phyloP scores from a whole-genome alignment of 1,140 invertebrate species.

The Megalonaias nervosa region DNA sequence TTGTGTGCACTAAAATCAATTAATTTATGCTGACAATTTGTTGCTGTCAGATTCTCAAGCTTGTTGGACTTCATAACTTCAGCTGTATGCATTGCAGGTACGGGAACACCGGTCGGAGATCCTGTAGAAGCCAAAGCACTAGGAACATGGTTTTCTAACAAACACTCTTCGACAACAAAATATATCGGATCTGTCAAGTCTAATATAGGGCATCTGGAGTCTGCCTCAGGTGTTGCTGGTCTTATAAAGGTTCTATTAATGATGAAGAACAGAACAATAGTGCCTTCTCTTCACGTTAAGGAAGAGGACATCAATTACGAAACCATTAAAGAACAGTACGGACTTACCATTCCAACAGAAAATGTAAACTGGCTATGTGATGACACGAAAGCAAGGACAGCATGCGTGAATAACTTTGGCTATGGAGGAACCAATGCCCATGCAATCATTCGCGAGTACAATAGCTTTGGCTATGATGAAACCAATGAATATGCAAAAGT shows the following conservation, averaged over 20 bases:
- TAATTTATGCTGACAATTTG: too few relatives aligned
- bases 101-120: conserved; percentile 91
- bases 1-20: too few relatives aligned
- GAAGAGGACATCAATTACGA: conserved; percentile 83
- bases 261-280: conserved; percentile 89
- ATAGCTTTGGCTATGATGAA: too few relatives aligned
- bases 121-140: conserved; percentile 84
- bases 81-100: conserved; percentile 74
- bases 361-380: conserved; percentile 84
- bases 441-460: conserved; percentile 74
- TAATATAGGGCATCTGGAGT: conserved; percentile 97
- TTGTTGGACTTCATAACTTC: too few relatives aligned
- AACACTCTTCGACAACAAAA: not conserved
- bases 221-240: conserved; percentile 90
- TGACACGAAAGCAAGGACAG: conserved; percentile 78
- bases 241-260: conserved; percentile 89
- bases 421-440: conserved; percentile 98
- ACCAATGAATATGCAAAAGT: too few relatives aligned
- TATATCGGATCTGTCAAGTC: conserved; percentile 93
- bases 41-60: too few relatives aligned
- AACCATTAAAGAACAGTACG: conserved; percentile 75
- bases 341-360: conserved; percentile 76
- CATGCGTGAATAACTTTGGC: conserved; percentile 94
- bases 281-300: conserved; percentile 88
- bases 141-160: not conserved